These are phyloP conservation scores for Stegostoma tigrinum DNA, from an alignment of 2,113 vertebrate genomes.

Conservation along the genomic window DNA sequence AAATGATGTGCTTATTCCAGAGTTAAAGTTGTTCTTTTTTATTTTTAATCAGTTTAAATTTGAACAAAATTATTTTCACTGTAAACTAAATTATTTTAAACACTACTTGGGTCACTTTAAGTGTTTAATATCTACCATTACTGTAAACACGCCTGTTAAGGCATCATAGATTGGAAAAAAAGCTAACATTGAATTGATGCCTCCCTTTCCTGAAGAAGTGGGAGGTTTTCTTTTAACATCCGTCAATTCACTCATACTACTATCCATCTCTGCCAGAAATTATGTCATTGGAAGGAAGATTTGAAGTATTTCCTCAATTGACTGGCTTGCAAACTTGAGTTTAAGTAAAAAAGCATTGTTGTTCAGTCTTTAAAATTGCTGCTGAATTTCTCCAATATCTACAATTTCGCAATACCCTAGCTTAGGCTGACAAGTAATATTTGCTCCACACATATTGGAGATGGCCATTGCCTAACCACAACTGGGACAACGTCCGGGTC, in stretches of 20 bases:
- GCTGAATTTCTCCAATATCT: background rate
- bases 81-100: background rate
- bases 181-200: background rate
- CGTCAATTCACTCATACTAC: background rate
- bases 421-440: too few relatives aligned
- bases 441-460: too few relatives aligned
- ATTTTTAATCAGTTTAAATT: background rate
- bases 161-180: background rate
- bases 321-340: background rate
- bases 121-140: background rate
- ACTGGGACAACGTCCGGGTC: too few relatives aligned
- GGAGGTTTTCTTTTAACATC: background rate
- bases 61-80: background rate
- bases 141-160: background rate
- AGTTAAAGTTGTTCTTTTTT: background rate
- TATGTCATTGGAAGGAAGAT: conserved; percentile 21
- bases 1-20: background rate
- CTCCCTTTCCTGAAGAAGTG: conserved; percentile 25
- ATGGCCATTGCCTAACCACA: too few relatives aligned
- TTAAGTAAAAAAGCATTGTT: background rate
- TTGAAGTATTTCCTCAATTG: background rate
- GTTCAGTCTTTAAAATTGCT: background rate
- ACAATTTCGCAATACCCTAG: too few relatives aligned
- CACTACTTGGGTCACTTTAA: background rate
- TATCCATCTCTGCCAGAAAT: conserved; percentile 1